These are phyloP conservation scores for Chromobotia macracanthus DNA, from an alignment of 2,797 vertebrate genomes.

Conservation along the genomic window DNA sequence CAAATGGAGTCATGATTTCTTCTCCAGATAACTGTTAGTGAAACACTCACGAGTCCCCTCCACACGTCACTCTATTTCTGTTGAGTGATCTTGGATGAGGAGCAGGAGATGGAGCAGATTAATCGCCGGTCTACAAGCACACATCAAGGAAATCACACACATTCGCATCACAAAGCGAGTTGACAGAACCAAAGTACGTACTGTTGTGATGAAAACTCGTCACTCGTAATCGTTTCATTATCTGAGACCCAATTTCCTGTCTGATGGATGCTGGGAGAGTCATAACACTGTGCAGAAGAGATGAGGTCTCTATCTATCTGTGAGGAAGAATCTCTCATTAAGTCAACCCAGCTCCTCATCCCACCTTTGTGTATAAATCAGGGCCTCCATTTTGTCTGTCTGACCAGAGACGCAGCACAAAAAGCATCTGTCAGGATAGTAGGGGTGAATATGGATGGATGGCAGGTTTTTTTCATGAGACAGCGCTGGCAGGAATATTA, in stretches of 20 bases:
- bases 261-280: constrained; percentile 29
- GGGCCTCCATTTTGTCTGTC: constrained; percentile 42
- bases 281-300: constrained; percentile 2
- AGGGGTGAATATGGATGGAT: constrained; percentile 39
- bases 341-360: not conserved
- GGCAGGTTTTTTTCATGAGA: constrained; percentile 16
- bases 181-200: not conserved
- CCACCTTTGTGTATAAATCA: constrained; percentile 42
- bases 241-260: not conserved
- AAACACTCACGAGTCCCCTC: constrained; percentile 43
- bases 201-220: constrained; percentile 13
- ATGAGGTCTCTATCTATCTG: constrained; percentile 10
- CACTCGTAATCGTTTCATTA: constrained; percentile 37
- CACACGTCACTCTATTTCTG: constrained; percentile 36
- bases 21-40: constrained; percentile 52
- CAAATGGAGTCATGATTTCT: constrained; percentile 42
- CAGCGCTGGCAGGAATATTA: constrained; percentile 48
- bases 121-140: constrained; percentile 10
- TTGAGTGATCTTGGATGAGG: constrained; percentile 23
- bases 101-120: constrained; percentile 25
- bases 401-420: constrained; percentile 30
- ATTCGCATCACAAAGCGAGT: not conserved
- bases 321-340: constrained; percentile 1
- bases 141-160: constrained; percentile 16
- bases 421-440: constrained; percentile 17